Conservation (phyloP, 2,888 invertebrate genomes). For the Hirtodrosophila trivittata region DNA sequence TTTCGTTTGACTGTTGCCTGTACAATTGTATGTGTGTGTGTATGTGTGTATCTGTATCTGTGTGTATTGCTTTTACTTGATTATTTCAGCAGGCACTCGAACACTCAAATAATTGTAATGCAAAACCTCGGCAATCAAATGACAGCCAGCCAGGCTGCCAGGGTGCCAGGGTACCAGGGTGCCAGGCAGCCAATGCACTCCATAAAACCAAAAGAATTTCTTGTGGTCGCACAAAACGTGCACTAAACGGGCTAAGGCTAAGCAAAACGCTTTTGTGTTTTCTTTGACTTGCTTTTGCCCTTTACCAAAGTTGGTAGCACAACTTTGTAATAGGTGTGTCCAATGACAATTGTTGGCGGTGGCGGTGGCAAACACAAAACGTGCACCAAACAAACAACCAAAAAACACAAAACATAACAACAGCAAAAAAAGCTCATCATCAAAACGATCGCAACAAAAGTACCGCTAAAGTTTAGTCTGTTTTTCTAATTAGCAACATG, state of each 20-base stretch:
- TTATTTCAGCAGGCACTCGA: constrained; percentile 55
- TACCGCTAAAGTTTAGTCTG: constrained; percentile 8
- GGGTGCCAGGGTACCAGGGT: neutral
- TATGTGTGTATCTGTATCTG: constrained; percentile 4
- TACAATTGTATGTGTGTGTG: constrained; percentile 5
- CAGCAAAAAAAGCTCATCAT: constrained; percentile 34
- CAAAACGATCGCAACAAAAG: constrained; percentile 15
- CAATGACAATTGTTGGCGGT: constrained; percentile 44
- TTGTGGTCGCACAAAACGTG: constrained; percentile 74
- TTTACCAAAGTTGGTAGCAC: constrained; percentile 60
- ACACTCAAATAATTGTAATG: constrained; percentile 77
- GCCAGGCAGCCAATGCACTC: constrained; percentile 1
- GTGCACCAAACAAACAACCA: constrained; percentile 33
- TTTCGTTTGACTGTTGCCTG: constrained; percentile 48
- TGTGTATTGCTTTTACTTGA: constrained; percentile 54
- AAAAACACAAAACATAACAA: neutral
- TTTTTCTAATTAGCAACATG: constrained; percentile 22
- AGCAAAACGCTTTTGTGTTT: constrained; percentile 27
- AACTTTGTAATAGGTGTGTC: constrained; percentile 60
- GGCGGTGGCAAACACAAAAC: constrained; percentile 21
- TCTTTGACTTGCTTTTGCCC: constrained; percentile 36
- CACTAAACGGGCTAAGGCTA: constrained; percentile 61
- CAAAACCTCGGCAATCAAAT: constrained; percentile 79
- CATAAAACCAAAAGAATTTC: constrained; percentile 71
- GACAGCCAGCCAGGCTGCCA: constrained; percentile 46